Evolutionary conservation across 2,888 invertebrate species (phyloP).

Genomic region (Lamproptera curius): DNA sequence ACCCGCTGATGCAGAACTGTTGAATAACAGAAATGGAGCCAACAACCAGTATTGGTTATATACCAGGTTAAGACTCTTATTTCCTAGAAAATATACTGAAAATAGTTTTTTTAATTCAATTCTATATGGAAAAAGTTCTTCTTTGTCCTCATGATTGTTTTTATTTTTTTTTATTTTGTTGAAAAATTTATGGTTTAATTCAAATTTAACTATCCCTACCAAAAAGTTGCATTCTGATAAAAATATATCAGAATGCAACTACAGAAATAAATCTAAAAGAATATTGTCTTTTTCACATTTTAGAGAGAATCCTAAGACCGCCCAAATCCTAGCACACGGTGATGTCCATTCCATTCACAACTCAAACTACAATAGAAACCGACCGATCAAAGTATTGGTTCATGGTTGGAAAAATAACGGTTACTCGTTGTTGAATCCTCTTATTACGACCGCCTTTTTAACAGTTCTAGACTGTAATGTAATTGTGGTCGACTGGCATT

Average conservation of each 20-base stretch:
- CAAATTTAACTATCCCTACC: too few species aligned
- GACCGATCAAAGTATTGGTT: not conserved
- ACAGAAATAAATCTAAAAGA: too few species aligned
- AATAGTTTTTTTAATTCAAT: too few species aligned
- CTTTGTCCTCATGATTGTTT: too few species aligned
- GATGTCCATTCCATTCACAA: not conserved
- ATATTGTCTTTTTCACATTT: not conserved
- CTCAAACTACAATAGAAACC: not conserved
- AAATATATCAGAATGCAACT: too few species aligned
- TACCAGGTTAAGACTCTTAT: slow-evolving; percentile 28
- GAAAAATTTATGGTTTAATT: too few species aligned
- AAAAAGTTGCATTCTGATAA: too few species aligned
- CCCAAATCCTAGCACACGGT: not conserved
- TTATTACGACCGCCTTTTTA: slow-evolving; percentile 46
- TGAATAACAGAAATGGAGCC: slow-evolving; percentile 27
- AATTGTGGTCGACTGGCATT: slow-evolving; percentile 33
- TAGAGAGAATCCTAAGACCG: not conserved
- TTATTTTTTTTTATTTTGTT: too few species aligned
- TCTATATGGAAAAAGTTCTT: too few species aligned
- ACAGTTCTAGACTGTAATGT: slow-evolving; percentile 38
- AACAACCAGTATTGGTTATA: slow-evolving; percentile 34
- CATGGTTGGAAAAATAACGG: too few species aligned
- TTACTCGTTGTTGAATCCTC: too few species aligned
- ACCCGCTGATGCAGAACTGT: slow-evolving; percentile 16
- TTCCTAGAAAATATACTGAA: too few species aligned